These are phyloP conservation scores for Synanceia verrucosa DNA, from an alignment of 2,797 vertebrate species.

Conservation along the genomic window DNA sequence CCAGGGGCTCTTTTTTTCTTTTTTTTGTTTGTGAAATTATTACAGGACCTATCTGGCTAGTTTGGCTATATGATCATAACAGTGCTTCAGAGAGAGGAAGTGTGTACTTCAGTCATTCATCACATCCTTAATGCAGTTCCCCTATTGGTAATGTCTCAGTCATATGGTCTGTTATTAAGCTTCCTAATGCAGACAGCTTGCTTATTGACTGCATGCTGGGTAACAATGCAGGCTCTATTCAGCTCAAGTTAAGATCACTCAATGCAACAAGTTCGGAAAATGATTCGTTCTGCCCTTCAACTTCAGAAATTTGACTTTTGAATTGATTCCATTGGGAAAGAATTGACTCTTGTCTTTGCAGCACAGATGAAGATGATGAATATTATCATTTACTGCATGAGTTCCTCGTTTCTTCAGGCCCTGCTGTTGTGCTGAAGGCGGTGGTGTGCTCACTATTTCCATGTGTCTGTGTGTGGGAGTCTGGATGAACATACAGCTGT, in stretches of 20 bases:
- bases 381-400: constrained; percentile 41
- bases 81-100: not conserved
- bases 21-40: not conserved
- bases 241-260: constrained; percentile 1
- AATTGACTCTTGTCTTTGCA: constrained; percentile 8
- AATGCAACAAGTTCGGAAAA: constrained; percentile 5
- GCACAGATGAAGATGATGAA: constrained; percentile 26
- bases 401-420: constrained; percentile 43
- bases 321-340: constrained; percentile 23
- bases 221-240: not conserved
- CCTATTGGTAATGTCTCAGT: constrained; percentile 12
- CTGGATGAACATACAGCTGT: constrained; percentile 68
- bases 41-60: not conserved
- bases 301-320: constrained; percentile 14
- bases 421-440: constrained; percentile 54
- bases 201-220: not conserved
- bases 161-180: constrained; percentile 10
- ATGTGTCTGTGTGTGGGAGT: constrained; percentile 74
- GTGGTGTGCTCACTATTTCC: constrained; percentile 76
- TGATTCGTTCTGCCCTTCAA: constrained; percentile 14
- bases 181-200: not conserved
- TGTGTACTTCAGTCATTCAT: constrained; percentile 13
- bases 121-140: constrained; percentile 21
- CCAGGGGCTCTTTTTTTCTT: not conserved
- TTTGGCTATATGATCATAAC: not conserved